Percentiles rank a stretch among this genome's conserved stretches.
phyloP scores from a whole-genome alignment of 2,888 invertebrate genomes.

The Gortyna flavago region DNA sequence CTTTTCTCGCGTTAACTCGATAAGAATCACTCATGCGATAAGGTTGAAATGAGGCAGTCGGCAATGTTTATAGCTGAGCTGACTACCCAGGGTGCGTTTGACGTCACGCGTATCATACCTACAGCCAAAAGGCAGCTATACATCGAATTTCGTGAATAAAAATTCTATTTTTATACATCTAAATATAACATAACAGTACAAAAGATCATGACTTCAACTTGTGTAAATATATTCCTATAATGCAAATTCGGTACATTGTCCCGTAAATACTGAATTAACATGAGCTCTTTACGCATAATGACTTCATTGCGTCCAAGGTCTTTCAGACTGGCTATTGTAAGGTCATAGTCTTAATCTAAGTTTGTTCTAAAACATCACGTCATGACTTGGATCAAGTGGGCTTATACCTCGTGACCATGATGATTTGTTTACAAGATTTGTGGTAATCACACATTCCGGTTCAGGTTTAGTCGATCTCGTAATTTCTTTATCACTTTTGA shows the following conservation, averaged over 20 bases:
- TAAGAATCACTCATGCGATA: background rate
- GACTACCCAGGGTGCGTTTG: background rate
- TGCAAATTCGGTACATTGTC: conserved; percentile 55
- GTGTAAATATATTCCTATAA: conserved; percentile 58
- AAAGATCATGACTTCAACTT: conserved; percentile 48
- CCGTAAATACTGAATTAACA: conserved; percentile 30
- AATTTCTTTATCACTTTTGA: background rate
- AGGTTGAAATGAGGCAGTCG: background rate
- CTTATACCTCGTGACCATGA: conserved; percentile 51
- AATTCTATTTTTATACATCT: background rate
- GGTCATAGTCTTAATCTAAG: conserved; percentile 18
- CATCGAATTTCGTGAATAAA: background rate
- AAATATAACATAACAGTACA: conserved; percentile 1
- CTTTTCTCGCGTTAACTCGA: background rate
- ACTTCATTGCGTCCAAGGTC: conserved; percentile 47
- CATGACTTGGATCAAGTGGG: conserved; percentile 53
- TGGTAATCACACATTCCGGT: background rate
- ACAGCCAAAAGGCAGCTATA: background rate
- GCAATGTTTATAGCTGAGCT: too few relatives aligned
- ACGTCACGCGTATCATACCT: background rate
- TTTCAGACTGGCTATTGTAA: conserved; percentile 23
- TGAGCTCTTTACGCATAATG: conserved; percentile 42
- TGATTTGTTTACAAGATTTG: conserved; percentile 24
- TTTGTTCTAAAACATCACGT: conserved; percentile 30
- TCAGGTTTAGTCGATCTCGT: background rate